Percentiles rank a stretch among this genome's conserved stretches.
Conservation (phyloP, 2,888 invertebrate genomes). For the Amphimallon solstitiale region DNA sequence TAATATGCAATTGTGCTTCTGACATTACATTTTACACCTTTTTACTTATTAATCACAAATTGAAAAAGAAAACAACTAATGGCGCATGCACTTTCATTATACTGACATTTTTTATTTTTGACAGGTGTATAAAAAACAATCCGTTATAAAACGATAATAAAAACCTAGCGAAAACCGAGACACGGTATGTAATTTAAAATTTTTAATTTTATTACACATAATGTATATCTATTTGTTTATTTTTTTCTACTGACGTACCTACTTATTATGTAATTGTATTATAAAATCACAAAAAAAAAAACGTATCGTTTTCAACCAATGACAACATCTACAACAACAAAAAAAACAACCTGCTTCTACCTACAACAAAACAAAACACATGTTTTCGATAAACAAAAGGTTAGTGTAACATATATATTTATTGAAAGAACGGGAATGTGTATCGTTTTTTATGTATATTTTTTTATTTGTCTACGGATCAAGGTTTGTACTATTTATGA, state of each 20-base stretch:
- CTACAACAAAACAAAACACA: constrained; percentile 18
- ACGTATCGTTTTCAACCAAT: constrained; percentile 30
- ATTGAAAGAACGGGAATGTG: constrained; percentile 13
- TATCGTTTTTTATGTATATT: constrained; percentile 18
- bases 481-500: constrained; percentile 47
- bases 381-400: constrained; percentile 1
- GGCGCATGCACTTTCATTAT: constrained; percentile 28
- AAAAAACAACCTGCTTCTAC: constrained; percentile 30
- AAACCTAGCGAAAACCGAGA: constrained; percentile 44
- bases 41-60: too few relatives aligned
- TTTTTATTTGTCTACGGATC: constrained; percentile 39
- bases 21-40: too few relatives aligned
- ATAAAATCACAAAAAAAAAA: neutral
- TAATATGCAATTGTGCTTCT: too few relatives aligned
- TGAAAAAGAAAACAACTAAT: constrained; percentile 9
- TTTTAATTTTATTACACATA: constrained; percentile 44
- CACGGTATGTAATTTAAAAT: constrained; percentile 55
- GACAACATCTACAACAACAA: constrained; percentile 28
- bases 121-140: constrained; percentile 54
- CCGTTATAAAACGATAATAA: constrained; percentile 24
- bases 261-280: constrained; percentile 36
- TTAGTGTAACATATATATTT: constrained; percentile 21
- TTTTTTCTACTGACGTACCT: constrained; percentile 24
- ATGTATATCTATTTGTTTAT: too few relatives aligned
- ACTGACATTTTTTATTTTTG: constrained; percentile 56